Evolutionary conservation across 1,140 invertebrate genomes (phyloP).

Genomic region (Apocrypta bakeri): DNA sequence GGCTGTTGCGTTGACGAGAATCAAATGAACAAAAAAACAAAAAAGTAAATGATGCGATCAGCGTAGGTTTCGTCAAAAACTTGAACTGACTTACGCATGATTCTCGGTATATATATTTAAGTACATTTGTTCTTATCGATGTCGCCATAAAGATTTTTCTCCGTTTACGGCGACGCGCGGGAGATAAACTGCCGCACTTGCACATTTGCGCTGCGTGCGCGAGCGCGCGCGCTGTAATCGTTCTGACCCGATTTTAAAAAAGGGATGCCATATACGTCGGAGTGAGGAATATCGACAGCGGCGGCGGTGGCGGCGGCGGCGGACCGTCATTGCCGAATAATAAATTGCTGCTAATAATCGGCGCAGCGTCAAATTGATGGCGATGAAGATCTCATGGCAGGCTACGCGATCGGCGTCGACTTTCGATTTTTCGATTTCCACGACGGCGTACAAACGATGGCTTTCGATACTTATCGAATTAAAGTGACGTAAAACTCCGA

Average conservation of each 20-base stretch:
- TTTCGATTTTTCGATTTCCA: constrained; percentile 41
- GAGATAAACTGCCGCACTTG: constrained; percentile 39
- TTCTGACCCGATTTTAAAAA: constrained; percentile 43
- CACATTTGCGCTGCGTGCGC: not conserved
- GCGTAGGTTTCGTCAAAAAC: too few species aligned
- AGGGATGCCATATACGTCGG: constrained; percentile 41
- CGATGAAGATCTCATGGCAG: constrained; percentile 50
- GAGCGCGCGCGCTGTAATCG: too few species aligned
- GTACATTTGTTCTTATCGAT: constrained; percentile 36
- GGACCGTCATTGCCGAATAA: constrained; percentile 36
- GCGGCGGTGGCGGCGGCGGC: not conserved
- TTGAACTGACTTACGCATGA: not conserved
- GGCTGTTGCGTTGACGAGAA: too few species aligned
- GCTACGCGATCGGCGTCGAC: not conserved
- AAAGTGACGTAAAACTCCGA: constrained; percentile 21
- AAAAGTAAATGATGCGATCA: not conserved
- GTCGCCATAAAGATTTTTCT: constrained; percentile 34
- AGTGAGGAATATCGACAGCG: constrained; percentile 18
- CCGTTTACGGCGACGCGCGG: constrained; percentile 37
- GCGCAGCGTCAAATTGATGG: constrained; percentile 32
- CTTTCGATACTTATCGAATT: constrained; percentile 43
- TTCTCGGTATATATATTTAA: not conserved
- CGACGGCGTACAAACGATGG: not conserved
- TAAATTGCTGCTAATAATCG: constrained; percentile 47
- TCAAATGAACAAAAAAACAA: too few species aligned